These are phyloP conservation scores for Drosophila monieri DNA, from an alignment of 2,888 invertebrate genomes.

Conservation along the genomic window DNA sequence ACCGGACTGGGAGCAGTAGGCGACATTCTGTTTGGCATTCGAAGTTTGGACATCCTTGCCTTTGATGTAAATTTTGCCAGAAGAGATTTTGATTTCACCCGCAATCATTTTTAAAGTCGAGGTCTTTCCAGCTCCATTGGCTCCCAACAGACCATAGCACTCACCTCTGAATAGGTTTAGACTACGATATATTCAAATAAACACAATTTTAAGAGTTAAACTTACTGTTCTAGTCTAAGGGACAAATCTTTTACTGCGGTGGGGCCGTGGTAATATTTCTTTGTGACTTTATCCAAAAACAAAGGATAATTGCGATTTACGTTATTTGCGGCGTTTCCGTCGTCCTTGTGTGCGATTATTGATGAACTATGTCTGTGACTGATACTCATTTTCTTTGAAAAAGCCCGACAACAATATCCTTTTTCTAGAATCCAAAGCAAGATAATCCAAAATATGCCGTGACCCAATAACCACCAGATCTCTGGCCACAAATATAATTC, in stretches of 20 bases:
- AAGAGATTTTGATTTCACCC: slow-evolving; percentile 89
- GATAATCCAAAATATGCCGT: slow-evolving; percentile 3
- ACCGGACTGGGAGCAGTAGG: slow-evolving; percentile 90
- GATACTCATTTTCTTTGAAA: neutral
- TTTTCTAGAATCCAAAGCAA: slow-evolving; percentile 3
- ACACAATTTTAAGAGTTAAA: neutral
- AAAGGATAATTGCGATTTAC: slow-evolving; percentile 83
- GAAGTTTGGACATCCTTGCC: slow-evolving; percentile 84
- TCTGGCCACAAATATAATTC: neutral
- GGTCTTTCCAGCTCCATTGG: slow-evolving; percentile 93
- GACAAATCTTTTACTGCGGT: slow-evolving; percentile 91
- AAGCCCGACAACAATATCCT: neutral
- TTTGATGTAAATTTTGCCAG: slow-evolving; percentile 88
- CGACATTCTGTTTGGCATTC: slow-evolving; percentile 85
- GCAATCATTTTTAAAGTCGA: slow-evolving; percentile 94
- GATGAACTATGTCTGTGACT: too few species aligned
- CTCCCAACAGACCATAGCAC: slow-evolving; percentile 91
- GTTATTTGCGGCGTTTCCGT: too few species aligned
- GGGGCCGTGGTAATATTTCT: slow-evolving; percentile 87
- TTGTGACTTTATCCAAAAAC: slow-evolving; percentile 87
- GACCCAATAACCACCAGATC: slow-evolving; percentile 1
- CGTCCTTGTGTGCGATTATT: too few species aligned
- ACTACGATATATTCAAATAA: neutral
- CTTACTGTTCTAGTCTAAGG: slow-evolving; percentile 81
- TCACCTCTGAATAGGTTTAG: slow-evolving; percentile 84